Evolutionary conservation across 1,140 invertebrate genomes (phyloP).

Genomic region (Plectrocnemia conspersa): DNA sequence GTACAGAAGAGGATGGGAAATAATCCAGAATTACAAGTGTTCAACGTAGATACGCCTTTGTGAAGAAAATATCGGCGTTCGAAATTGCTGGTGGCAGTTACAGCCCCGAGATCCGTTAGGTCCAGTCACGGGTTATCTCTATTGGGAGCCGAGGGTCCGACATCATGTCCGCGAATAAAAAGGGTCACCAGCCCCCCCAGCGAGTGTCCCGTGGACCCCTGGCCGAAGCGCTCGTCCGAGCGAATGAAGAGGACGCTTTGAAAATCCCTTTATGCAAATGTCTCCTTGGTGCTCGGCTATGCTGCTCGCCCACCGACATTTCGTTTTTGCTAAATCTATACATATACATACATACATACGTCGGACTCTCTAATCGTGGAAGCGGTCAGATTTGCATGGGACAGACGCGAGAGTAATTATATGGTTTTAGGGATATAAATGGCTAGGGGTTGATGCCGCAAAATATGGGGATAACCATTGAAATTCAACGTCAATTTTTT

Average conservation of each 20-base stretch:
- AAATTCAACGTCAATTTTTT: too few species aligned
- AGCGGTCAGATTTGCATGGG: conserved; percentile 25
- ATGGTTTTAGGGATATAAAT: conserved; percentile 28
- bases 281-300: background rate
- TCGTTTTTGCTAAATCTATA: too few species aligned
- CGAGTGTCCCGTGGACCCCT: background rate
- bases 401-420: conserved; percentile 29
- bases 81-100: too few species aligned
- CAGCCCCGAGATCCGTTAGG: background rate
- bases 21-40: too few species aligned
- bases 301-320: background rate
- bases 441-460: conserved; percentile 16
- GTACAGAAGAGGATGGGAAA: too few species aligned
- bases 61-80: too few species aligned
- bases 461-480: conserved; percentile 4
- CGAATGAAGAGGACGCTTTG: background rate
- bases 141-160: conserved; percentile 1
- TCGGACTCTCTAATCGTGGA: background rate
- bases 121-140: conserved; percentile 7
- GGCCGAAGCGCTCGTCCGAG: background rate
- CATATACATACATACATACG: background rate
- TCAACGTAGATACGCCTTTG: too few species aligned
- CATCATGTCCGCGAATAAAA: conserved; percentile 16
- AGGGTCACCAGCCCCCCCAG: conserved; percentile 10
- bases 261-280: background rate